phyloP scores from a whole-genome alignment of 2,888 invertebrate species.

The Callyntrura guangdongensis region DNA sequence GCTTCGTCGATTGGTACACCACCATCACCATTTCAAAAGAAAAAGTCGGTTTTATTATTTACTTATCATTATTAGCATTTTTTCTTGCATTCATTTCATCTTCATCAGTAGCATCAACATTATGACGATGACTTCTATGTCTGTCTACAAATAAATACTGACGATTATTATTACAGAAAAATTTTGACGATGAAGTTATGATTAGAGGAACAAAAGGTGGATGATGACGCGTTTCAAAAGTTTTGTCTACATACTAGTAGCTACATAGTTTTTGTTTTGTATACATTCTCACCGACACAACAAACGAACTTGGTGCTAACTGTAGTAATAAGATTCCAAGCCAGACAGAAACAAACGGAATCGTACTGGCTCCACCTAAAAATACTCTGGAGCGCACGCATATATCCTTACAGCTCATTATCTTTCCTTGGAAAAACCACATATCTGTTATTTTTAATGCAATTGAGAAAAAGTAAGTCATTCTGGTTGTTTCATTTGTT shows the following conservation, averaged over 20 bases:
- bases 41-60: conserved; percentile 42
- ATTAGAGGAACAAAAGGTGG: conserved; percentile 14
- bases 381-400: not conserved
- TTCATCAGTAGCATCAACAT: not conserved
- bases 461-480: not conserved
- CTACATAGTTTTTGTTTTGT: not conserved
- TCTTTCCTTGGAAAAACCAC: not conserved
- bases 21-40: not conserved
- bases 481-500: conserved; percentile 23
- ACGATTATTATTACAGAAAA: conserved; percentile 48
- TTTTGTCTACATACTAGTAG: not conserved
- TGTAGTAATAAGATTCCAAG: not conserved
- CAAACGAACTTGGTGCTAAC: not conserved
- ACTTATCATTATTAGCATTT: conserved; percentile 19
- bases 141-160: conserved; percentile 73
- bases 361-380: conserved; percentile 9
- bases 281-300: not conserved
- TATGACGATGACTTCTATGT: conserved; percentile 33
- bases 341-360: not conserved
- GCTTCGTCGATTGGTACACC: conserved; percentile 44
- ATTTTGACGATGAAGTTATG: conserved; percentile 51
- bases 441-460: not conserved
- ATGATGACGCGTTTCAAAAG: conserved; percentile 37
- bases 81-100: conserved; percentile 30
- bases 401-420: not conserved